Evolutionary conservation across 1,140 invertebrate species (phyloP), one percentile per base, ranked within the genome.

Genomic region (Rhizoglyphus robini): DNA sequence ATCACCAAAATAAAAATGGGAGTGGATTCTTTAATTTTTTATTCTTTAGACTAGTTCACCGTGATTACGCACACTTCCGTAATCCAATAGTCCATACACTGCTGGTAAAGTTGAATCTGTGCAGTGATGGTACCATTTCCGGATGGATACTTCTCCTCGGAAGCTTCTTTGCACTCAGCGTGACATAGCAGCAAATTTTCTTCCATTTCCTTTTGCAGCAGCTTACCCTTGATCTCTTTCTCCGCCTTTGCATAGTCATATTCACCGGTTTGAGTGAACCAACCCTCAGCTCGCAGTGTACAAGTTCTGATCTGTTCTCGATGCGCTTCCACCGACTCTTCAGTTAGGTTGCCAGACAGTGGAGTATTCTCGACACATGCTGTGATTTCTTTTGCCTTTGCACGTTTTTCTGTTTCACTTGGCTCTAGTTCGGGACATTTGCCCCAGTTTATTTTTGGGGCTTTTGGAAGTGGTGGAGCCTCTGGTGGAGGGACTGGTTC

Each of bases 31-130:
- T n/a, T n/a, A n/a, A n/a, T n/a, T n/a, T n/a, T n/a, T n/a, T n/a
- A n/a, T n/a, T n/a, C n/a, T n/a, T n/a, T n/a, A n/a, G n/a, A n/a
- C n/a, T n/a, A n/a, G 20, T 25, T 48, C 20, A 68, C 67, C 57
- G 65, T 63, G 49, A 68, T 68, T 2, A 62, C 67, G 29, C 67
- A 68, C 5, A 65, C 67, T 57, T 68, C 67, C 5, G 51, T 48
- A 13, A 68, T 68, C 25, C 59, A 70, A 38, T 72, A 72, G 66
- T 73, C 71, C 72, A 73, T 73, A 63, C 72, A 73, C 23, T 71
- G 71, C 63, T 73, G 72, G 63, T 73, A 73, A 2, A 73, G 47
- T 69, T 73, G 71, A 29, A 73, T 71, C 62, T 73, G 72, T 46
- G 72, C 68, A 60, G 67, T 69, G 27, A 67, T 41, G 8, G 29